Evolutionary conservation across 2,113 vertebrate genomes (phyloP).

Genomic region (Boulengerochromis microlepis): DNA sequence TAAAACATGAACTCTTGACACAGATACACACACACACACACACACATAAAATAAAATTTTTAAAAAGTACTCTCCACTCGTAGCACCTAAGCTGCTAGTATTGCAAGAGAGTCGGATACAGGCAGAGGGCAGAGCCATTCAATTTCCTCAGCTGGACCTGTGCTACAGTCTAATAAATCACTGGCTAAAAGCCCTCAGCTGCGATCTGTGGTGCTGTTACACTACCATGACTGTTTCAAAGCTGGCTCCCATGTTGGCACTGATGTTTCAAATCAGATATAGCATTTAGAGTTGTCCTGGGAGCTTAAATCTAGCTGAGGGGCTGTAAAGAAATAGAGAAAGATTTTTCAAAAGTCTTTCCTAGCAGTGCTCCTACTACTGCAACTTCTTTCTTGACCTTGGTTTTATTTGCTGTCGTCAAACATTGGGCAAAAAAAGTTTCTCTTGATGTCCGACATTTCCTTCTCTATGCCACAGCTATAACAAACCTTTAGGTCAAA

Average conservation of each 20-base stretch:
- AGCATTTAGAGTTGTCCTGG: conserved; percentile 17
- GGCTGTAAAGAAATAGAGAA: background rate
- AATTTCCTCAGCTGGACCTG: conserved; percentile 23
- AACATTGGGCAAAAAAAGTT: background rate
- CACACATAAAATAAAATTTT: background rate
- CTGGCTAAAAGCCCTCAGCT: conserved; percentile 17
- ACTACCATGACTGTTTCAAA: background rate
- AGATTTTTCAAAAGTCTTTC: background rate
- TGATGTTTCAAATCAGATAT: conserved; percentile 38
- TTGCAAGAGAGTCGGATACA: background rate
- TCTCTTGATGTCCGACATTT: background rate
- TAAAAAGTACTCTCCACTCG: background rate
- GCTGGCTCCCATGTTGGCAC: background rate
- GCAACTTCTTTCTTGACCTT: background rate
- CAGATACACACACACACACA: background rate
- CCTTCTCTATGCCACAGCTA: background rate
- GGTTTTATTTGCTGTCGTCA: background rate
- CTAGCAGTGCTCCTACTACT: background rate
- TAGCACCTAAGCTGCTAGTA: background rate
- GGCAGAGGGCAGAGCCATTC: conserved; percentile 39
- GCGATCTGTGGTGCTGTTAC: conserved; percentile 1
- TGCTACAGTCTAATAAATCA: conserved; percentile 40
- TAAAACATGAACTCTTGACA: background rate
- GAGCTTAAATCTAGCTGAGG: conserved; percentile 14
- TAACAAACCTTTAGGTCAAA: background rate